Conservation (phyloP, 2,888 invertebrate genomes). For the Argyra leucocephala region DNA sequence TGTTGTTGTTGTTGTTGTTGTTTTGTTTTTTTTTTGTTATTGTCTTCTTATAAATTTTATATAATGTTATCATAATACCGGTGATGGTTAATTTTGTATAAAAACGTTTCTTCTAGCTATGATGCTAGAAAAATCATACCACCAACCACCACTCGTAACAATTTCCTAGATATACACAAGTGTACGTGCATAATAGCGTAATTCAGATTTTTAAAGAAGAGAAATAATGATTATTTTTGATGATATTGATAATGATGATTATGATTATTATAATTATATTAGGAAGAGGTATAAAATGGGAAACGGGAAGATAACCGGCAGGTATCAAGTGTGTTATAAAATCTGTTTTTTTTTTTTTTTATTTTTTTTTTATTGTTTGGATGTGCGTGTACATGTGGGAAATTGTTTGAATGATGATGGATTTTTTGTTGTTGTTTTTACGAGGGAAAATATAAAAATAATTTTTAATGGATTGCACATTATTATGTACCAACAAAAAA, state of each 20-base stretch:
- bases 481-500: background rate
- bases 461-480: background rate
- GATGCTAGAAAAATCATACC: background rate
- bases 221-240: background rate
- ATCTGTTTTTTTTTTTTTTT: background rate
- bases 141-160: background rate
- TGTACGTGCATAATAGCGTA: constrained; percentile 3
- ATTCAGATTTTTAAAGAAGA: background rate
- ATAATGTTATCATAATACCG: background rate
- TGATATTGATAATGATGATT: no score
- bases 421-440: constrained; percentile 1
- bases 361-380: no score
- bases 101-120: background rate
- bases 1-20: background rate
- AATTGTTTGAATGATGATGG: background rate
- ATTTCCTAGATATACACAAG: background rate
- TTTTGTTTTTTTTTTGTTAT: background rate
- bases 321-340: constrained; percentile 3
- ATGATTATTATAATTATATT: background rate
- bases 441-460: constrained; percentile 2
- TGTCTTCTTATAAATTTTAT: background rate
- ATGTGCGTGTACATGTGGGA: background rate
- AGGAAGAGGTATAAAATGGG: background rate
- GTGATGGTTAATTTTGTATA: constrained; percentile 1
- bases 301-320: background rate